Percentiles rank a stretch among this genome's conserved stretches.
phyloP scores from a whole-genome alignment of 30 jellyfish, hydroid and myxozoan genomes.

The Aurelia aurita complex sp. Pacific region DNA sequence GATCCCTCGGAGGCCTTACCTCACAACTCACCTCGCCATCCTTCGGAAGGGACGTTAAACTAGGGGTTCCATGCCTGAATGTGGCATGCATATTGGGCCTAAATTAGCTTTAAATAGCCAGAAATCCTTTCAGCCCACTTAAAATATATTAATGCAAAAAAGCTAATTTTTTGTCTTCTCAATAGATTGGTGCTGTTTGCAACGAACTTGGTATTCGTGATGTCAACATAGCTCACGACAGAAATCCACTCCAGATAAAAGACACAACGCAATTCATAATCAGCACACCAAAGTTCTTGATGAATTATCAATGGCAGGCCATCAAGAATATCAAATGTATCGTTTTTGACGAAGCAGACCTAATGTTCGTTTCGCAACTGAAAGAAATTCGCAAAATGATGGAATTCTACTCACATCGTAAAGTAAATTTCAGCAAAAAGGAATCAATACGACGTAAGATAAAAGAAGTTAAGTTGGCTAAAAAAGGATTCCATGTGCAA shows the following conservation, averaged over 20 bases:
- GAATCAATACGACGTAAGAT: constrained; percentile 27
- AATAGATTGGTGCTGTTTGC: constrained; percentile 74
- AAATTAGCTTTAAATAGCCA: too few relatives aligned
- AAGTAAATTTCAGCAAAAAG: constrained; percentile 46
- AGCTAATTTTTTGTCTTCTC: background rate
- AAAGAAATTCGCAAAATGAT: constrained; percentile 43
- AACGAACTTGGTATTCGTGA: constrained; percentile 30
- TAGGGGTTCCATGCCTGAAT: too few relatives aligned
- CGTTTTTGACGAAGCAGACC: constrained; percentile 92
- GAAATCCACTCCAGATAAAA: constrained; percentile 42
- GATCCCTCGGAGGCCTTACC: too few relatives aligned
- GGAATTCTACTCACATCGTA: constrained; percentile 52
- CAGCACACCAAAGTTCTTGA: constrained; percentile 55
- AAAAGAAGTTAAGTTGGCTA: constrained; percentile 21
- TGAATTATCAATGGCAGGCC: constrained; percentile 65
- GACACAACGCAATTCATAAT: constrained; percentile 55
- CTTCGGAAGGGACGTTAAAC: too few relatives aligned
- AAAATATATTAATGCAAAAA: too few relatives aligned
- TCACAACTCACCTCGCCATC: too few relatives aligned
- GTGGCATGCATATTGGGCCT: too few relatives aligned
- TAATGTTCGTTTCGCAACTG: constrained; percentile 44
- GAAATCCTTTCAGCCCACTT: too few relatives aligned
- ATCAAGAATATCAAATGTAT: constrained; percentile 53
- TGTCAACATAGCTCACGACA: constrained; percentile 51
- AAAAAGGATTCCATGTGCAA: too few relatives aligned